Percentiles rank a stretch among this genome's conserved stretches.
Conservation (phyloP, 2,113 vertebrate species). For the Chlamydotis undulata region DNA sequence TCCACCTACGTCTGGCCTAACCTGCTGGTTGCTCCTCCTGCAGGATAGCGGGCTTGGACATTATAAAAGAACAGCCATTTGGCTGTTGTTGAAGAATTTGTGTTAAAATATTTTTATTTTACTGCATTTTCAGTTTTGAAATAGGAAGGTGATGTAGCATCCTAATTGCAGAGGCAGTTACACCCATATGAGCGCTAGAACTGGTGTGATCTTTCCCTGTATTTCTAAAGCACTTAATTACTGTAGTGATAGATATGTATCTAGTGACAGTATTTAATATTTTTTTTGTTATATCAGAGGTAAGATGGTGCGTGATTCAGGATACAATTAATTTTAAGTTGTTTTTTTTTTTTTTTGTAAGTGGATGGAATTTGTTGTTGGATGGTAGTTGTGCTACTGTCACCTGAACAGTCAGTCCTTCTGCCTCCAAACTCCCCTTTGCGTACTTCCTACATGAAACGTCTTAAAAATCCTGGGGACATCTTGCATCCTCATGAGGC, state of each 20-base stretch:
- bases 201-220: not conserved
- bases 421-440: not conserved
- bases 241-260: not conserved
- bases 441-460: not conserved
- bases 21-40: not conserved
- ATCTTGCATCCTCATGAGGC: not conserved
- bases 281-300: not conserved
- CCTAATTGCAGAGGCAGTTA: not conserved
- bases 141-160: not conserved
- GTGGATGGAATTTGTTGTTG: not conserved
- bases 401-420: not conserved
- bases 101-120: not conserved
- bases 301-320: not conserved
- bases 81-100: not conserved
- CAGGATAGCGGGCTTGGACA: not conserved
- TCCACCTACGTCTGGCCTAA: not conserved
- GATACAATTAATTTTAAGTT: not conserved
- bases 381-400: not conserved
- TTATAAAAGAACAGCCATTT: not conserved
- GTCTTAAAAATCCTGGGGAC: not conserved
- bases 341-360: not conserved
- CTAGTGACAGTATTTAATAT: not conserved
- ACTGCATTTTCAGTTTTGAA: not conserved
- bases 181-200: not conserved
- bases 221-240: not conserved